Percentiles rank a stretch among this genome's conserved stretches.
Evolutionary conservation across 1,140 invertebrate species (phyloP).

Genomic region (Harlomillsia oculata): DNA sequence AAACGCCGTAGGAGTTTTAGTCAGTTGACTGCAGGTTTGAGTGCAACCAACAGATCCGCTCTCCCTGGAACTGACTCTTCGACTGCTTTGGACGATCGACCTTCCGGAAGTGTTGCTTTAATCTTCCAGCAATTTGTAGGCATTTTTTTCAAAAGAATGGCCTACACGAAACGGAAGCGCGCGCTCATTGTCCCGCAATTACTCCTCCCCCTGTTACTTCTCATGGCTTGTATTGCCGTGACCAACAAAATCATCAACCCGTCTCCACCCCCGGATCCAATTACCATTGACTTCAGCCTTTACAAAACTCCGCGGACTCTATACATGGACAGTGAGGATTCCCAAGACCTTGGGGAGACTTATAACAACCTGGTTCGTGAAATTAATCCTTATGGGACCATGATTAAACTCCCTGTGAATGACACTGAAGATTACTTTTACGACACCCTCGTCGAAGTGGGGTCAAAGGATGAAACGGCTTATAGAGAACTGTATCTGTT

Average conservation of each 20-base stretch:
- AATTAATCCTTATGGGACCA: too few species aligned
- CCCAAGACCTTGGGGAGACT: background rate
- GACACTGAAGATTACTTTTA: background rate
- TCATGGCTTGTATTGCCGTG: slow-evolving; percentile 3
- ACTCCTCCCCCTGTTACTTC: slow-evolving; percentile 10
- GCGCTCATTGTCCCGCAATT: slow-evolving; percentile 10
- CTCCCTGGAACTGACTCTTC: too few species aligned
- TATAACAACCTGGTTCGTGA: too few species aligned
- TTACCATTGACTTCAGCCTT: slow-evolving; percentile 6
- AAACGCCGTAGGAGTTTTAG: too few species aligned
- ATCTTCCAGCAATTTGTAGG: slow-evolving; percentile 8
- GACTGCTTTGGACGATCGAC: too few species aligned
- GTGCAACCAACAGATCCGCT: too few species aligned
- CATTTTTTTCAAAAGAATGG: slow-evolving; percentile 13
- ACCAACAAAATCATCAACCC: slow-evolving; percentile 5
- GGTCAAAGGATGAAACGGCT: background rate
- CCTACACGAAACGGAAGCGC: slow-evolving; percentile 11
- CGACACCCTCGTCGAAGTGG: background rate
- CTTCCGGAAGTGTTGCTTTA: too few species aligned
- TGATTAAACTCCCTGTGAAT: background rate
- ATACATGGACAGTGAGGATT: background rate
- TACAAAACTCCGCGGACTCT: slow-evolving; percentile 21
- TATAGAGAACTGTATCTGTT: slow-evolving; percentile 28
- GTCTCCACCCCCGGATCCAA: background rate
- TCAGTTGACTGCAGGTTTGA: too few species aligned